Evolutionary conservation across 1,140 invertebrate species (phyloP).

Genomic region (Listronotus bonariensis): DNA sequence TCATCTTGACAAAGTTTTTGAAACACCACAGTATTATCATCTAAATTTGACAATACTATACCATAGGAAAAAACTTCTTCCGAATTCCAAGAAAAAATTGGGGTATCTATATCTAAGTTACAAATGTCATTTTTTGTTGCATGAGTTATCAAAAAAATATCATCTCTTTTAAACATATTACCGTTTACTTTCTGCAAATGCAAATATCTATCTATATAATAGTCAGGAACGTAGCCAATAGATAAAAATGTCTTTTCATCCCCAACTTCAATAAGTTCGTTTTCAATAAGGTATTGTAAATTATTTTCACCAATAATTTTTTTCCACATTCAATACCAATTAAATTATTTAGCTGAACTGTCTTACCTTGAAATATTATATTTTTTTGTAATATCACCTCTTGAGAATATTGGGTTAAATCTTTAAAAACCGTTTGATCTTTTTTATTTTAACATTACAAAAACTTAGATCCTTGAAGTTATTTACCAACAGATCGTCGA

Average conservation of each 20-base stretch:
- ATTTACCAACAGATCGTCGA: neutral
- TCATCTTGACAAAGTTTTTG: too few species aligned
- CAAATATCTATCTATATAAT: constrained; percentile 1
- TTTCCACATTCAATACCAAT: neutral
- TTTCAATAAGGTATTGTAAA: constrained; percentile 6
- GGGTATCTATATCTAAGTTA: too few species aligned
- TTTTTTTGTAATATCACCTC: neutral
- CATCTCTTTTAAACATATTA: neutral
- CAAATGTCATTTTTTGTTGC: neutral
- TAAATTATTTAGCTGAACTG: neutral
- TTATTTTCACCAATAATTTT: neutral
- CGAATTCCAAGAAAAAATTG: too few species aligned
- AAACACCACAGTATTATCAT: too few species aligned
- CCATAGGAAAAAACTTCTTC: too few species aligned
- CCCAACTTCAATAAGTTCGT: neutral
- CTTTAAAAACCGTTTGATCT: neutral
- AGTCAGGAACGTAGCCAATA: neutral
- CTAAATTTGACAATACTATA: too few species aligned
- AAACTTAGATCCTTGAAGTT: neutral
- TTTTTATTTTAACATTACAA: neutral
- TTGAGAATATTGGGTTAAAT: neutral
- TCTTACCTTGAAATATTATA: neutral
- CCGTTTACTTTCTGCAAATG: neutral
- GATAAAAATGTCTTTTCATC: constrained; percentile 5
- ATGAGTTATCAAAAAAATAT: neutral